Evolutionary conservation across 2,797 vertebrate species (phyloP), one percentile per base, ranked within the genome.

Genomic region (Dendrocincla fuliginosa): DNA sequence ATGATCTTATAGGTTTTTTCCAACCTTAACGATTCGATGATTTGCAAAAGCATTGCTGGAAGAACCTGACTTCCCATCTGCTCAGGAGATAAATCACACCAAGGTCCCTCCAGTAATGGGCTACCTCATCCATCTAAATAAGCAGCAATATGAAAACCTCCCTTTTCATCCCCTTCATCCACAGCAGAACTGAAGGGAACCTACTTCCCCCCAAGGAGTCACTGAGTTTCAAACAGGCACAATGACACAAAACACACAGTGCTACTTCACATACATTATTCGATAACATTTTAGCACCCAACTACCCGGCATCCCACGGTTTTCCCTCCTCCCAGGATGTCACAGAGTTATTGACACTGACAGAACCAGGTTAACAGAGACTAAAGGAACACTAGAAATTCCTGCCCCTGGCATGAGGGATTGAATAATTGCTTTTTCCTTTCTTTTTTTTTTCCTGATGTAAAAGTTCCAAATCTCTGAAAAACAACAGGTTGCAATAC

Each of bases 281-380:
- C 37, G 70, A 70, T 61, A 80, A 78, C 20, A 2, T 77, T 91
- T 95, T 74, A 88, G 56, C 77, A 74, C 86, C 60, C 13, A 52
- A 57, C 53, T 64, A 57, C 83, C 84, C 67, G 4, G 50, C 83
- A 70, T 61, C 74, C 86, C 64, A 79, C 18, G 9, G 8, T 59
- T 93, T 68, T 85, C 55, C 50, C 74, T 84, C 3, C 47, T 93
- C 73, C 85, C 80, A 90, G 47, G 63, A 52, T 76, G 89, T 87
- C 95, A 76, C 8, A 0, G 55, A 76, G 76, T 79, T 91, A 96
- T 82, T 93, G 93, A 79, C 96, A 91, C 67, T 88, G 96, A 95
- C 94, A 94, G 91, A 96, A 95, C 87, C 96, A 87, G 91, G 91
- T 87, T 97, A 95, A 35, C 59, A 42, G 61, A 69, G 35, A 93